Evolutionary conservation across 2,888 invertebrate species (phyloP).

Genomic region (Diarsia mendica): DNA sequence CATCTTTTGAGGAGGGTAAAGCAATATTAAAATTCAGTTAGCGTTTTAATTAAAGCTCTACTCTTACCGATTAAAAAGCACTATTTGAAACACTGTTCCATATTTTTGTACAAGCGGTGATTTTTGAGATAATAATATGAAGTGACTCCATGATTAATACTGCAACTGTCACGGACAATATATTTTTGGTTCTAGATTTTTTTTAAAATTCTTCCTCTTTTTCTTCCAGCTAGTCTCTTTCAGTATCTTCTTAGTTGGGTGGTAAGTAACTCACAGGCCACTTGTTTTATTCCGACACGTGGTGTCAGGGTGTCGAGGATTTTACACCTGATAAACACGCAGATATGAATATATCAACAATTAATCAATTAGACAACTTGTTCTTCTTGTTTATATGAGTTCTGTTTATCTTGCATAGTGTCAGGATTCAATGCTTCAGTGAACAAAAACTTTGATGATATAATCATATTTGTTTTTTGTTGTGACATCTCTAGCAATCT

Average conservation of each 20-base stretch:
- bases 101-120: not conserved
- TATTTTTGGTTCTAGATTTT: not conserved
- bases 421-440: not conserved
- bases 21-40: not conserved
- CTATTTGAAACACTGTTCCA: not conserved
- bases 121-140: not conserved
- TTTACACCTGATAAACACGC: constrained; percentile 43
- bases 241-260: constrained; percentile 29
- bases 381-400: constrained; percentile 4
- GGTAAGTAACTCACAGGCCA: constrained; percentile 44
- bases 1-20: not conserved
- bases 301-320: constrained; percentile 21
- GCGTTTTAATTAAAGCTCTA: not conserved
- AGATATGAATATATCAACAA: constrained; percentile 35
- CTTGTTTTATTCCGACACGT: constrained; percentile 45
- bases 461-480: not conserved
- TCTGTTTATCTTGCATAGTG: not conserved
- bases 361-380: constrained; percentile 5
- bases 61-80: not conserved
- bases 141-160: not conserved
- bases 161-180: not conserved
- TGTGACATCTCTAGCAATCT: not conserved
- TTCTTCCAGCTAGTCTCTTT: constrained; percentile 49
- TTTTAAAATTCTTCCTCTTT: not conserved
- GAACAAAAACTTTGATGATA: not conserved